Percentiles rank a stretch among this genome's conserved stretches.
Evolutionary conservation across 2,113 vertebrate genomes (phyloP).

Genomic region (Hucho hucho): DNA sequence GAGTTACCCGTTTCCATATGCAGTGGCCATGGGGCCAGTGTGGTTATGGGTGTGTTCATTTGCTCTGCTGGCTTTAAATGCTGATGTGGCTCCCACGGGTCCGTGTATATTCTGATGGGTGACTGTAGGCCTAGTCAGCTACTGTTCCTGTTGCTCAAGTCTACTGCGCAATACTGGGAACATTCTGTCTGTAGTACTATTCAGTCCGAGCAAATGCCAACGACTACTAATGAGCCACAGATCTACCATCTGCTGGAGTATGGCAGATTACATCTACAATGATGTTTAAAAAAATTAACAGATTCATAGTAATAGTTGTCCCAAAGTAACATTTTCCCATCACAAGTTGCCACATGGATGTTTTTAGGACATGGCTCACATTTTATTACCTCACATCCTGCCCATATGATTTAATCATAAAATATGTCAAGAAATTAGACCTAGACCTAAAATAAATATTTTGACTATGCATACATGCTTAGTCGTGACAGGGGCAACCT

Average conservation of each 20-base stretch:
- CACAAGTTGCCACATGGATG: background rate
- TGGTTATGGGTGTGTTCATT: constrained; percentile 17
- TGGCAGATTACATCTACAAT: too few relatives aligned
- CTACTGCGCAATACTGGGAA: background rate
- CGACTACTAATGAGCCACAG: too few relatives aligned
- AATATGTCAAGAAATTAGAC: too few relatives aligned
- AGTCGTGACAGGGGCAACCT: background rate
- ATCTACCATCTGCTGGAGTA: too few relatives aligned
- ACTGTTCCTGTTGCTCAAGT: background rate
- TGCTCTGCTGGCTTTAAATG: constrained; percentile 39
- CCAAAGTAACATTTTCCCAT: too few relatives aligned
- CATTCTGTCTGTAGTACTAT: too few relatives aligned
- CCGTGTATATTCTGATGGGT: background rate
- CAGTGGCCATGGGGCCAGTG: background rate
- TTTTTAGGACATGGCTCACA: background rate
- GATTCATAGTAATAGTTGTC: too few relatives aligned
- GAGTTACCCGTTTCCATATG: constrained; percentile 58
- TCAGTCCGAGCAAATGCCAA: too few relatives aligned
- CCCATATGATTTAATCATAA: too few relatives aligned
- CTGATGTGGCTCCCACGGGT: constrained; percentile 55
- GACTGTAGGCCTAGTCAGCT: background rate
- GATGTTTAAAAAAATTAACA: too few relatives aligned
- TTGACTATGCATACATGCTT: background rate
- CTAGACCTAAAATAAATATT: background rate
- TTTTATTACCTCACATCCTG: too few relatives aligned